Base-by-base conservation (phyloP, 2,888 invertebrate genomes). In the Mimumesa dahlbomi region DNA sequence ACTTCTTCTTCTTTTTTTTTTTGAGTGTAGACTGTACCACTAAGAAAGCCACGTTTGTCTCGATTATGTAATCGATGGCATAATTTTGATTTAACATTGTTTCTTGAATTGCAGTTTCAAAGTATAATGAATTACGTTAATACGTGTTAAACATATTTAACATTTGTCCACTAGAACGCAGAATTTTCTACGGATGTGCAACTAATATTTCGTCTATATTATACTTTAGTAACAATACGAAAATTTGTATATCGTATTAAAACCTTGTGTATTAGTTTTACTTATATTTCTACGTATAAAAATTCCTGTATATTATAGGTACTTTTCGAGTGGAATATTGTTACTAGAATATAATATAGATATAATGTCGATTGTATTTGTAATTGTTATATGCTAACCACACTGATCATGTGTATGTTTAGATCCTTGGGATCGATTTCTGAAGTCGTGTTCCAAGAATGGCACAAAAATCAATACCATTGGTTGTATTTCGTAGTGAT, bases 261-360 rank as follows among this genome's bases (percentile, higher is more conserved):
- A n/a, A n/a, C n/a, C n/a, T n/a, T n/a, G n/a, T n/a, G n/a, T n/a
- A n/a, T n/a, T n/a, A n/a, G 34, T 46, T 61, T 61, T 61, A 68
- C 21, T 38, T 38, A 22, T 50, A 66, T 43, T 54, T 68, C 53
- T 49, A 7, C 59, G 25, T 46, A 46, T n/a, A 59, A 54, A 43
- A 31, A n/a, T n/a, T 19, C 31, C 21, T 18, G 31, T n/a, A n/a
- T 34, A 34, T n/a, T 34, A n/a, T n/a, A 34, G 3, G 25, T 25
- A 68, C 52, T 29, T 29, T 52, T 56, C 45, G 48, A 56, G 22
- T 25, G 54, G 54, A n/a, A 42, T 56, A 68, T 62, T 67, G 56
- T 68, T 68, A n/a, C 57, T 71, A 42, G 42, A 53, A 21, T 70
- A 49, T 70, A 72, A 70, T 59, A 72, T 72, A 70, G 40, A 42